These are phyloP conservation scores for Hyperoodon ampullatus DNA, from an alignment of 2,113 vertebrate genomes.

Conservation along the genomic window DNA sequence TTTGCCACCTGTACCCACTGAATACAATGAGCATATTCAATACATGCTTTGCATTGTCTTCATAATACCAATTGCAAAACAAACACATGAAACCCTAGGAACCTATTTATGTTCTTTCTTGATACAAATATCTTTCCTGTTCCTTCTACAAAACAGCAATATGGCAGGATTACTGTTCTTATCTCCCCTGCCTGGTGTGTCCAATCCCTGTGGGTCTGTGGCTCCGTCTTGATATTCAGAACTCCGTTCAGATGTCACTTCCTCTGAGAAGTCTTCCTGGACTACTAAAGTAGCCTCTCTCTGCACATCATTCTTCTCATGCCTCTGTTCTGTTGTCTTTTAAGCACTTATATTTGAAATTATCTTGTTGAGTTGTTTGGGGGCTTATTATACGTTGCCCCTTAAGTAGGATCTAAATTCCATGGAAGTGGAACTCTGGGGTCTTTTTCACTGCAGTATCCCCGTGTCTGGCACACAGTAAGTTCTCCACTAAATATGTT, in stretches of 20 bases:
- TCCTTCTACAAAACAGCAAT: not conserved
- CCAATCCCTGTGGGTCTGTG: not conserved
- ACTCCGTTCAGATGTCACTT: not conserved
- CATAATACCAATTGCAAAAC: not conserved
- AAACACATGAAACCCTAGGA: not conserved
- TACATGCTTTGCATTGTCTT: not conserved
- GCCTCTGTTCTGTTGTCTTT: not conserved
- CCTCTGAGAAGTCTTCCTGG: not conserved
- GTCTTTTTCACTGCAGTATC: not conserved
- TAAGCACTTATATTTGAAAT: not conserved
- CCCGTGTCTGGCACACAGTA: not conserved
- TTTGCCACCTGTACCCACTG: not conserved
- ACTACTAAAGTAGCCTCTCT: not conserved
- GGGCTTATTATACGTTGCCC: not conserved
- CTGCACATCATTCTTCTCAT: not conserved
- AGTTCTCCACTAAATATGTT: not conserved
- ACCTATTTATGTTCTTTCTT: not conserved
- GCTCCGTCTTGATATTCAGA: not conserved
- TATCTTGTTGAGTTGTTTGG: not conserved
- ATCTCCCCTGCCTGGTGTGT: not conserved
- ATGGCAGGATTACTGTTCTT: not conserved
- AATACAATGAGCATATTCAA: not conserved
- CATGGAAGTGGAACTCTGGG: not conserved
- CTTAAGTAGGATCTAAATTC: not conserved
- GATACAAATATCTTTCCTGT: not conserved